phyloP scores from a whole-genome alignment of 2,888 invertebrate species.

The Diarsia mendica region DNA sequence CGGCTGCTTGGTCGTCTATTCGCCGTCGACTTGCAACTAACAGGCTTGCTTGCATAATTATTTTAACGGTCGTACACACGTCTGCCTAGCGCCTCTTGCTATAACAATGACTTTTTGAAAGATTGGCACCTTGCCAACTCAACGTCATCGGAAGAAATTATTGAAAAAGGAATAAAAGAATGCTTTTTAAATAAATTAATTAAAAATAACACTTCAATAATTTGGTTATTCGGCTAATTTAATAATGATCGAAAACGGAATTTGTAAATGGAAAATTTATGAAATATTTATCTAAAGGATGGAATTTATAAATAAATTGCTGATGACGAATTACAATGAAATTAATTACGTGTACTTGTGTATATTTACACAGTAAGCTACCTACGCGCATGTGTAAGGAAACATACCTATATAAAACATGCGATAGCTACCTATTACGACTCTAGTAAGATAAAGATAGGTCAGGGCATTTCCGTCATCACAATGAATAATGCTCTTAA shows the following conservation, averaged over 20 bases:
- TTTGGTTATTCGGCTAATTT: background rate
- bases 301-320: background rate
- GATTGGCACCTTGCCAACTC: constrained; percentile 31
- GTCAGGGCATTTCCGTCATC: constrained; percentile 61
- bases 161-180: background rate
- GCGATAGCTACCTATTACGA: constrained; percentile 28
- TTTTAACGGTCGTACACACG: constrained; percentile 74
- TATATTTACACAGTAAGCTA: background rate
- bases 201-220: background rate
- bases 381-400: constrained; percentile 3
- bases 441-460: constrained; percentile 56
- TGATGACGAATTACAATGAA: constrained; percentile 1
- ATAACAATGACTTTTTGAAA: constrained; percentile 25
- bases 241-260: background rate
- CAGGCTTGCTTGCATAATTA: constrained; percentile 85
- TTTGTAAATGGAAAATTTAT: background rate
- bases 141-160: background rate
- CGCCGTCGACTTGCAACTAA: constrained; percentile 73
- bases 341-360: constrained; percentile 22
- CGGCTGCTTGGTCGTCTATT: constrained; percentile 73
- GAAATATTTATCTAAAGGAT: background rate
- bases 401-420: constrained; percentile 20
- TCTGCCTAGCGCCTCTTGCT: constrained; percentile 41
- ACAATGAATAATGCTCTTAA: constrained; percentile 50
- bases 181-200: background rate